Percentiles rank a stretch among this genome's conserved stretches.
phyloP scores from a whole-genome alignment of 2,888 invertebrate species.

The Ophonus ardosiacus region DNA sequence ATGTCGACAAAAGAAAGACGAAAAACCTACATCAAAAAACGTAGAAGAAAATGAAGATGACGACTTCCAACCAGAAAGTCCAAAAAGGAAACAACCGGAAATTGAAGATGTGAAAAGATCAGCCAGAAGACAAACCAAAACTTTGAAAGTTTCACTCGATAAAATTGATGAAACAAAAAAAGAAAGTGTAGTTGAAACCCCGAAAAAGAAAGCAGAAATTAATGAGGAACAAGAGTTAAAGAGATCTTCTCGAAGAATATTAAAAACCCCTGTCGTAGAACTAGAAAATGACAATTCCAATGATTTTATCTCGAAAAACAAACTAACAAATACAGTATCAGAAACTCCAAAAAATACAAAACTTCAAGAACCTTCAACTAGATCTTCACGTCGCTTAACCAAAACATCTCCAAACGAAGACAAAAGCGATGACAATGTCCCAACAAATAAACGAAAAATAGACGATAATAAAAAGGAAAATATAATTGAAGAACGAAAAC shows the following conservation, averaged over 20 bases:
- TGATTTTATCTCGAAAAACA: slow-evolving; percentile 24
- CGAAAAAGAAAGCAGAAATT: not conserved
- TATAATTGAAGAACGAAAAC: not conserved
- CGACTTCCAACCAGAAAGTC: not conserved
- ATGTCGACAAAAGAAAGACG: not conserved
- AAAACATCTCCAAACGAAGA: not conserved
- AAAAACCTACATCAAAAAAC: not conserved
- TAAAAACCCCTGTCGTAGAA: not conserved
- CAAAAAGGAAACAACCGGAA: too few relatives aligned
- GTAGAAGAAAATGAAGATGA: not conserved
- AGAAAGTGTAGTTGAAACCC: not conserved
- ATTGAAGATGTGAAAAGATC: not conserved
- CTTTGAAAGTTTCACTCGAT: not conserved
- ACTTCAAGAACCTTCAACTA: not conserved
- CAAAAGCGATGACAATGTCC: not conserved
- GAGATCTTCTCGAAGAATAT: not conserved
- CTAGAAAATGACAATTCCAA: not conserved
- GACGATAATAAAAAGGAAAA: not conserved
- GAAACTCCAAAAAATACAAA: not conserved
- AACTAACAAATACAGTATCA: not conserved
- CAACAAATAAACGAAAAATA: not conserved
- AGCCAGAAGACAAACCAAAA: not conserved
- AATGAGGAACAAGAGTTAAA: not conserved
- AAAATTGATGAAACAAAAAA: not conserved
- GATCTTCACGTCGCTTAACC: not conserved